Evolutionary conservation across 1,140 invertebrate genomes (phyloP), one percentile per base, ranked within the genome.

Genomic region (Micrasema minimum): DNA sequence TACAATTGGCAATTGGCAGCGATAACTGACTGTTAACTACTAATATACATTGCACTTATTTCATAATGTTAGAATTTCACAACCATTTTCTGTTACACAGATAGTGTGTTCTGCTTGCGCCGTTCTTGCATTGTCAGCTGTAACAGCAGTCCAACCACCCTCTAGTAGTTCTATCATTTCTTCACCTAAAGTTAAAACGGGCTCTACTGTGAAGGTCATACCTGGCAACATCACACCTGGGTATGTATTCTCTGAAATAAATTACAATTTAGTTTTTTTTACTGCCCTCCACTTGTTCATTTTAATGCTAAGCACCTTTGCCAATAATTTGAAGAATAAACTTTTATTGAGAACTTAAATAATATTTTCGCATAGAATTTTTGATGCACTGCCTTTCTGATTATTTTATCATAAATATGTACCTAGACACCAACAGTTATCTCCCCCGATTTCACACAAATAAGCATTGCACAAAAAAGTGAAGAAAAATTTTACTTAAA

Each of bases 161-260:
- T 93, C 88, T 22, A 95, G 82, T 46, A 96, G 83, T 2, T 88
- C 82, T 20, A 93, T 85, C 18, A 91, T 83, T 10, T 85, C 80
- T 1, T 77, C 80, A 0, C 96, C 95, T 77, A 95, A 89, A 16
- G 88, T 88, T 16, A 98, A 77, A 12, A 93, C 90, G n/a, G 96
- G 96, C 79, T 98, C 96, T 46, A 98, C 93, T 0, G 96, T 98
- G 79, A 98, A 98, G 1, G 92, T 93, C 93, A 97, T 97, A 20
- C 95, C 95, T 45, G 91, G 78, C 74, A 87, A 76, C 96, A 98
- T 97, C 31, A 82, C 76, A n/a, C 90, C 92, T 9, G 87, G 83
- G 76, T 87, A 86, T 48, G 87, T 75, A 81, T 95, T 92, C 74
- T 85, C 93, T 94, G 70, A 22, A 79, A 81, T 72, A 45, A 51